Conservation (phyloP, 1,140 invertebrate genomes). For the Aphelenchoides fujianensis region DNA sequence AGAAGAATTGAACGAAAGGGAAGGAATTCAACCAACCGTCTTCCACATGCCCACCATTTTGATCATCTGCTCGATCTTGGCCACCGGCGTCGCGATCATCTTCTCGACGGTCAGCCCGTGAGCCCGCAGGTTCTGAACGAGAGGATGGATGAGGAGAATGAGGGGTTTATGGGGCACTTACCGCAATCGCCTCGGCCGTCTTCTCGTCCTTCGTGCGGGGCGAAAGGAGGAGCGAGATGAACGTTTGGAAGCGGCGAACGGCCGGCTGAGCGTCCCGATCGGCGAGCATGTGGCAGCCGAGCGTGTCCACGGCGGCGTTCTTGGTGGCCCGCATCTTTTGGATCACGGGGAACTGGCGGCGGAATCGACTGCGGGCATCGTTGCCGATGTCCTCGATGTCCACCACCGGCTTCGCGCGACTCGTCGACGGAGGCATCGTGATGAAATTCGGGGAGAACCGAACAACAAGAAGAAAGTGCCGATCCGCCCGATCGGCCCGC, state of each 20-base stretch:
- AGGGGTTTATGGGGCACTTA: constrained; percentile 23
- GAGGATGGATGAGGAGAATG: constrained; percentile 7
- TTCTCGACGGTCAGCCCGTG: constrained; percentile 35
- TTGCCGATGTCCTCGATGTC: constrained; percentile 17
- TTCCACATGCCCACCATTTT: constrained; percentile 39
- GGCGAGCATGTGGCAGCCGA: constrained; percentile 45
- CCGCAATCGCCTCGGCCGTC: constrained; percentile 45
- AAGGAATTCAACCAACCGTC: constrained; percentile 26
- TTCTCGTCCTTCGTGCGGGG: constrained; percentile 47
- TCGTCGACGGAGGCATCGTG: too few species aligned
- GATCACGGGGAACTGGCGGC: constrained; percentile 18
- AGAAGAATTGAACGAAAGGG: constrained; percentile 12
- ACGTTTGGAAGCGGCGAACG: constrained; percentile 44
- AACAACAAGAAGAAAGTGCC: too few species aligned
- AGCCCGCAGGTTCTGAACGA: constrained; percentile 36
- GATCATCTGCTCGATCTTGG: constrained; percentile 30
- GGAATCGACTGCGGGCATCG: constrained; percentile 3
- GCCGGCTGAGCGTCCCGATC: constrained; percentile 35
- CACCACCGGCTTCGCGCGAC: background rate
- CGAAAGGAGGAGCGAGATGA: constrained; percentile 40
- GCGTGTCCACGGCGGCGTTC: constrained; percentile 29
- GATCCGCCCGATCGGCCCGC: too few species aligned
- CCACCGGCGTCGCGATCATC: constrained; percentile 23
- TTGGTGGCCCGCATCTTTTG: constrained; percentile 18
- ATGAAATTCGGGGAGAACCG: too few species aligned